Base-by-base conservation (phyloP, 2,797 vertebrate species). In the Epinephelus malabaricus region DNA sequence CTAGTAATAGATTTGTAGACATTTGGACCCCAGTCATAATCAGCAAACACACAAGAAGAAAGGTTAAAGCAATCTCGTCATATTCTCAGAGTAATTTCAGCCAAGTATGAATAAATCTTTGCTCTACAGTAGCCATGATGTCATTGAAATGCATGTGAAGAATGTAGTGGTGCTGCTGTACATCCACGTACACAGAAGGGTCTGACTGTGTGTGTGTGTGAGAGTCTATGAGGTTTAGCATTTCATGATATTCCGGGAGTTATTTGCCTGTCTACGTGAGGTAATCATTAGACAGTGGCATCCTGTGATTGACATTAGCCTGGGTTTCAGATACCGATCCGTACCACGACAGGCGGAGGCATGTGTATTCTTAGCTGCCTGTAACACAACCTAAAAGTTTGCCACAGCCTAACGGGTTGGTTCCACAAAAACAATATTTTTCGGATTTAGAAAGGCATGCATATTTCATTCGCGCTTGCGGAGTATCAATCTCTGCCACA, bases 381-480 rank as follows among this genome's bases (percentile, higher is more conserved):
- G 79, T 82, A 79, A 81, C 66, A 58, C 46, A 86, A 86, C 78
- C 76, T 59, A 45, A 75, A 86, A 76, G 65, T 79, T 78, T 67
- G 27, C 76, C n/a, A 11, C 6, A 46, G 61, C 34, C 49, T 60
- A 68, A 75, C 47, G 27, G 68, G 40, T 83, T 10, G 53, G 50
- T 76, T 83, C n/a, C 71, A 77, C 68, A 61, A 72, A 77, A 47
- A 82, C 74, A 84, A 72, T 76, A 68, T 82, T 90, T 90, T 40
- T 87, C 27, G 60, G 73, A 80, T 86, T 86, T 86, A 69, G 84
- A 84, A 82, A 78, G 30, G 23, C 82, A 91, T 92, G 85, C 89
- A 94, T 93, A 89, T 94, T 92, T 94, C 87, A 94, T 92, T 67
- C 12, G 40, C 81, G 51, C 70, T 60, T 45, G 83, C 84, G 8